Evolutionary conservation across 1,140 invertebrate species (phyloP), one percentile per base, ranked within the genome.

Genomic region (Aricia agestis): DNA sequence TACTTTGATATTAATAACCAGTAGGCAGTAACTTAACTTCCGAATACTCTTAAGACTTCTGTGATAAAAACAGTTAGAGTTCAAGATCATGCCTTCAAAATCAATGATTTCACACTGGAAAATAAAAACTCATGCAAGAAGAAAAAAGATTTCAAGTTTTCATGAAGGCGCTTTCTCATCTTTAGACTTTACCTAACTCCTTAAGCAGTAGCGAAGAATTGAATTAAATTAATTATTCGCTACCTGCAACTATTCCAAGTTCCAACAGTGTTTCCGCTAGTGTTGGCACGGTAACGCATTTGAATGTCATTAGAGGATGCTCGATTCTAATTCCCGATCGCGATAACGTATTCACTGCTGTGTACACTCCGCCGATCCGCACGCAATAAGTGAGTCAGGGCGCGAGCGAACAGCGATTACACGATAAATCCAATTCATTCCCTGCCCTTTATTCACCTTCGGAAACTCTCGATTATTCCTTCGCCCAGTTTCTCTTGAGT

Each of bases 341-440:
- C 70, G 68, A 76, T 82, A 81, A 81, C 76, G 72, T 81, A 81
- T 82, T 79, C 77, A 74, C 69, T 80, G 74, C 73, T 78, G 75
- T 80, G 79, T 71, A 57, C 76, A 73, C 79, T 78, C 76, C 74
- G 70, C 71, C 75, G 45, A 52, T 15, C 13, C 45, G 70, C 72
- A 67, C 72, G 75, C 84, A 84, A 83, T 84, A 81, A 81, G 73
- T 79, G 79, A 82, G 76, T 73, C 75, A 81, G 81, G 76, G 82
- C 81, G 74, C 82, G 76, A 80, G 84, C 76, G 81, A 85, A 82
- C 84, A 81, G 76, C 76, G 78, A 85, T 82, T 84, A 82, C 80
- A 80, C 78, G 79, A 82, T 84, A 86, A 87, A 86, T 87, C 78
- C 78, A 86, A 85, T 86, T 85, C 82, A 81, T 83, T 81, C 76